A percentile compares a stretch with the other conserved stretches of the same genome.
Evolutionary conservation across 2,797 vertebrate genomes (phyloP).

Genomic region (Ctenopoma kingsleyae): DNA sequence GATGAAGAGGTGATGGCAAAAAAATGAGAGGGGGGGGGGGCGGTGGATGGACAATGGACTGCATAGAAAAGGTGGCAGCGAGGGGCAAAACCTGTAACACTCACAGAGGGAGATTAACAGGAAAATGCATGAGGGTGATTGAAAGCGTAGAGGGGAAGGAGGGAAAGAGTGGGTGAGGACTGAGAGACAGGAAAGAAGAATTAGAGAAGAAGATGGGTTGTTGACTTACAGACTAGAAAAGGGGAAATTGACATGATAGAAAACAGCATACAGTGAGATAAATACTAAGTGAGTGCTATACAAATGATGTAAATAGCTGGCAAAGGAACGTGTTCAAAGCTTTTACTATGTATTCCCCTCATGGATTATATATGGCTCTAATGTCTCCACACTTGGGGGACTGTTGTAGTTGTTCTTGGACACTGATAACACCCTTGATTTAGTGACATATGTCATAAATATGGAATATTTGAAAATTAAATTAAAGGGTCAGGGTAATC

Average conservation of each 20-base stretch:
- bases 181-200: conserved; percentile 10
- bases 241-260: conserved; percentile 12
- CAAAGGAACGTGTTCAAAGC: conserved; percentile 64
- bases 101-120: conserved; percentile 76
- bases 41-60: conserved; percentile 31
- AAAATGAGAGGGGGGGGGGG: conserved; percentile 38
- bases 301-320: conserved; percentile 74
- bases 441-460: not conserved
- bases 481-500: too few species aligned
- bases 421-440: not conserved
- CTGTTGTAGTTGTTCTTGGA: not conserved
- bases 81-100: conserved; percentile 63
- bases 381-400: not conserved
- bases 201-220: conserved; percentile 10
- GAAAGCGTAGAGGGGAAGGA: not conserved
- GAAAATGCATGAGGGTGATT: conserved; percentile 22
- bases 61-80: conserved; percentile 39
- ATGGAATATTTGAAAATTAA: not conserved
- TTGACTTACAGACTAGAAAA: conserved; percentile 5
- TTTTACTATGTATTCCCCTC: conserved; percentile 56
- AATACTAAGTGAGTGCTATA: conserved; percentile 88
- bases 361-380: conserved; percentile 68
- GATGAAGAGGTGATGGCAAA: conserved; percentile 36
- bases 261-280: conserved; percentile 84
- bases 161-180: conserved; percentile 12